A percentile compares a stretch with the other conserved stretches of the same genome.
Evolutionary conservation across 1,140 invertebrate genomes (phyloP).

Genomic region (Lepidurus packardi): DNA sequence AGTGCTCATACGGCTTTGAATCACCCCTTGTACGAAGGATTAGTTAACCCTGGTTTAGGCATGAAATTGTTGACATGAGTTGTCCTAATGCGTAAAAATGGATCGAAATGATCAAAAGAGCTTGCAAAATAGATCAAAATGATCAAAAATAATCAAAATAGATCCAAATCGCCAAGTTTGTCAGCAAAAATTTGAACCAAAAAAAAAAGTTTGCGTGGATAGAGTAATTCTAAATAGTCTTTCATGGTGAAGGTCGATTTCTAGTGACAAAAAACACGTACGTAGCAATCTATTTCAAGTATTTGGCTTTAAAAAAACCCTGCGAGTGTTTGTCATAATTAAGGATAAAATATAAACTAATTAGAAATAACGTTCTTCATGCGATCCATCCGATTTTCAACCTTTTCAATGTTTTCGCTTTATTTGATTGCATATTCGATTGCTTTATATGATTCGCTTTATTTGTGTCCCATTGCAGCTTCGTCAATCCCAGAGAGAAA

Average conservation of each 20-base stretch:
- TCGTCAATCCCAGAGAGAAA: no score
- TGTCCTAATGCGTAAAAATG: neutral
- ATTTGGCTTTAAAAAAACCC: neutral
- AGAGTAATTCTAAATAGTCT: neutral
- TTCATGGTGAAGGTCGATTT: neutral
- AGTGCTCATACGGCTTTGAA: neutral
- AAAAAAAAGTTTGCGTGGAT: no score
- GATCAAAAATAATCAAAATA: no score
- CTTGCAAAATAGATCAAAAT: neutral
- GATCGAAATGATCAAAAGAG: neutral
- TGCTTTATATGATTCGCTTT: no score
- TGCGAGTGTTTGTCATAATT: neutral
- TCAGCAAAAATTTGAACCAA: no score
- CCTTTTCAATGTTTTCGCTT: no score
- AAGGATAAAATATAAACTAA: no score
- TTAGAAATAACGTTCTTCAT: no score
- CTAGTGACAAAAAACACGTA: constrained; percentile 13
- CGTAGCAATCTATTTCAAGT: neutral
- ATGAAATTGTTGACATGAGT: neutral
- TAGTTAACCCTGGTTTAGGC: constrained; percentile 6
- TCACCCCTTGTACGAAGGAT: neutral
- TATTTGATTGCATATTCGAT: no score
- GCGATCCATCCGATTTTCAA: no score
- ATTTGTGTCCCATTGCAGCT: no score
- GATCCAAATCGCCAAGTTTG: no score